Evolutionary conservation across 1,140 invertebrate species (phyloP), one percentile per base, ranked within the genome.

Genomic region (Bombus waltoni): DNA sequence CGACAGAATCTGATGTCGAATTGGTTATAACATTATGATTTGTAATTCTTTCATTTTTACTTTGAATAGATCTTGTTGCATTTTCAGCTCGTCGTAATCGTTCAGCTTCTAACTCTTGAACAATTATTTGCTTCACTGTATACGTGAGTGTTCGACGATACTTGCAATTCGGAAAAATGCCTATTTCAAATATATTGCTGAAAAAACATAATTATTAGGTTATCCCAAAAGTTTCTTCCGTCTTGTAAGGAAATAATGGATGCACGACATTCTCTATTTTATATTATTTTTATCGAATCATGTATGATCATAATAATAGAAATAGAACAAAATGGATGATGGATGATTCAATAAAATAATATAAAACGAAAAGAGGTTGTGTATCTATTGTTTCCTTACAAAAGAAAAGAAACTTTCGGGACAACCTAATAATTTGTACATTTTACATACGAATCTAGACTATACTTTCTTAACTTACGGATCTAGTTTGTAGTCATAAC

Each of bases 401-500:
- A 32, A 32, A 32, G 32, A 32, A 32, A 32, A 32, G 32, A 32
- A 32, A 32, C 32, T 32, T 32, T 32, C 32, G 32, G 32, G 32
- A 32, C 32, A 32, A 32, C 32, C 32, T 32, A 32, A 32, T 32
- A 47, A 87, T 77, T 38, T 62, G 42, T 59, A 40, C 70, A 47
- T 72, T 72, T 59, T 62, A 57, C 62, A 38, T 32, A 32, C 59
- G 4, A 71, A 80, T 40, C 32, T 10, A 38, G 47, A 32, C 28
- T 38, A 9, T 59, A 13, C 3, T 25, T 38, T 72, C 1, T 8
- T 38, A 77, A 96, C 96, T 96, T 97, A 98, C 93, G 98, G 98
- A 93, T 99, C 98, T 5, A 99, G 93, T 70, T 97, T 95, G 93
- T 97, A 99, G 9, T 96, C 95, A 94, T 98, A 99, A 66, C 96